These are phyloP conservation scores for Piscicola geometra DNA, from an alignment of 2,888 invertebrate species.

Conservation along the genomic window DNA sequence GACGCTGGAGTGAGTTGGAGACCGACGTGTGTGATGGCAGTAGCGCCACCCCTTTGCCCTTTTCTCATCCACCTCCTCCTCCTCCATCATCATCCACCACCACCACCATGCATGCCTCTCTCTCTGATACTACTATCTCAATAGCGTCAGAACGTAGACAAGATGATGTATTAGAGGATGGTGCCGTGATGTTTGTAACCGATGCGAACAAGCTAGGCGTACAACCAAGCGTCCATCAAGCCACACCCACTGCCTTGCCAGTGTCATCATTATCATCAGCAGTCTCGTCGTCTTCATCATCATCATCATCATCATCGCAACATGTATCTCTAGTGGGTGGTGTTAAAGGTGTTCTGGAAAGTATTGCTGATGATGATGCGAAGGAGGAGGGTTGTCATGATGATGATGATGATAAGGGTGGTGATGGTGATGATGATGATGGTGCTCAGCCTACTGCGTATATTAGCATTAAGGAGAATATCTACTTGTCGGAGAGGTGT, in stretches of 20 bases:
- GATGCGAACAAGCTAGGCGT: too few relatives aligned
- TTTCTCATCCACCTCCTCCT: background rate
- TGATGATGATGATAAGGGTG: background rate
- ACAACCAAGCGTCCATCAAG: too few relatives aligned
- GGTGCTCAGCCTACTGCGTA: conserved; percentile 38
- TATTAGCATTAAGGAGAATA: conserved; percentile 76
- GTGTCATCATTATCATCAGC: too few relatives aligned
- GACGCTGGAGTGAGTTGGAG: conserved; percentile 44
- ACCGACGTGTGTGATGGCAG: background rate
- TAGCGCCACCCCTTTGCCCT: background rate
- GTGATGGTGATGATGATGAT: conserved; percentile 25
- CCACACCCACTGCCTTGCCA: too few relatives aligned
- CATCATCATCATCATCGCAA: background rate
- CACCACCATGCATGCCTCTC: background rate
- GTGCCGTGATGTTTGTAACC: too few relatives aligned
- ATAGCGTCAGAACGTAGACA: background rate
- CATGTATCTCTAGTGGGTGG: background rate
- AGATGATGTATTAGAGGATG: background rate
- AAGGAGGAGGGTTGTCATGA: background rate
- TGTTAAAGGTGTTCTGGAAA: background rate
- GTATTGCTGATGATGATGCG: background rate
- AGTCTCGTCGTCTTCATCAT: too few relatives aligned
- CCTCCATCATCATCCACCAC: conserved; percentile 1
- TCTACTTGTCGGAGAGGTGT: conserved; percentile 74
- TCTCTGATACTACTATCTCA: background rate